These are phyloP conservation scores for Aythya baeri DNA, from an alignment of 2,113 vertebrate genomes.

Conservation along the genomic window DNA sequence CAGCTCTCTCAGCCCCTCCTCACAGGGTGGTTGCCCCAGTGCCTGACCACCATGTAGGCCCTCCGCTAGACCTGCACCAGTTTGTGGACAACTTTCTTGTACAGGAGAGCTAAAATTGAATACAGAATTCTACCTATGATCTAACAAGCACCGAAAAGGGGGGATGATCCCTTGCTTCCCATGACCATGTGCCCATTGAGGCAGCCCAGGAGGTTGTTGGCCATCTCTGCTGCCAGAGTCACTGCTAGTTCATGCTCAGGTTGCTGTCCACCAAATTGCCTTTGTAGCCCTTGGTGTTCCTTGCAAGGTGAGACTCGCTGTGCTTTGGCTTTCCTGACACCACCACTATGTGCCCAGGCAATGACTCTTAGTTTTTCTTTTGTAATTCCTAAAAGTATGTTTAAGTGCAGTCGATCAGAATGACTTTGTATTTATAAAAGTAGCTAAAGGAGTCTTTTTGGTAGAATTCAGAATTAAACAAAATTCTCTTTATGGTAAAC, in stretches of 20 bases:
- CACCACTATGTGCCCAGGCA: neutral
- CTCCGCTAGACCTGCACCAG: accelerated
- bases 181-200: neutral
- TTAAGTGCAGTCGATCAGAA: neutral
- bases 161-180: neutral
- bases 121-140: neutral
- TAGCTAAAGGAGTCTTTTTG: neutral
- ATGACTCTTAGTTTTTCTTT: neutral
- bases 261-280: neutral
- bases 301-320: neutral
- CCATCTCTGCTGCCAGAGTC: neutral
- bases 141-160: neutral
- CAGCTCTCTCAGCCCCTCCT: neutral
- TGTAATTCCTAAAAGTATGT: neutral
- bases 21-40: neutral
- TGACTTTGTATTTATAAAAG: neutral
- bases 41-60: accelerated
- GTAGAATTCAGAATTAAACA: neutral
- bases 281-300: neutral
- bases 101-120: neutral
- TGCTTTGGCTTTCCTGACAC: neutral
- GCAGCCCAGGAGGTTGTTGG: neutral
- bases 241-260: neutral
- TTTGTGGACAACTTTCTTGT: neutral
- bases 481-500: neutral